Conservation (phyloP, 2,888 invertebrate genomes). For the Epinotia brunnichana region DNA sequence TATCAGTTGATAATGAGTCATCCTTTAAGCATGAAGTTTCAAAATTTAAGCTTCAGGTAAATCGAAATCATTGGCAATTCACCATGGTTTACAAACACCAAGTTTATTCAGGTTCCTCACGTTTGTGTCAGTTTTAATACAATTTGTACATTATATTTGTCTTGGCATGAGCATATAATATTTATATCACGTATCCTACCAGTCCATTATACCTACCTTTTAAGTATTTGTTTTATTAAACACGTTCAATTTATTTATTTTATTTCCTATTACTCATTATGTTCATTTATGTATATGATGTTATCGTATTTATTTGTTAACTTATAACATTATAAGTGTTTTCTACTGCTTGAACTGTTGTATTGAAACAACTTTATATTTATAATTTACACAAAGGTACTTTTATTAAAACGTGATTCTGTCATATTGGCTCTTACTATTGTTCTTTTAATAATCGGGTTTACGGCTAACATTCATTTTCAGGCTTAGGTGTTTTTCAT, state of each 20-base stretch:
- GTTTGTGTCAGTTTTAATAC: constrained; percentile 62
- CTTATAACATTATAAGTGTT: constrained; percentile 31
- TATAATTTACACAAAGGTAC: constrained; percentile 9
- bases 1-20: constrained; percentile 38
- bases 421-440: constrained; percentile 26
- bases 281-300: constrained; percentile 50
- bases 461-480: constrained; percentile 29
- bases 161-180: constrained; percentile 70
- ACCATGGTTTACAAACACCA: constrained; percentile 57
- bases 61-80: constrained; percentile 60
- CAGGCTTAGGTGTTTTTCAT: constrained; percentile 30
- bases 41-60: constrained; percentile 41
- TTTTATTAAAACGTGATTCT: not conserved
- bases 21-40: constrained; percentile 41
- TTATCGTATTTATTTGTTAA: constrained; percentile 30
- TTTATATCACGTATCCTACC: constrained; percentile 53
- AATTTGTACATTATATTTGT: constrained; percentile 55
- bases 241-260: constrained; percentile 15
- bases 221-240: constrained; percentile 48
- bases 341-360: constrained; percentile 37
- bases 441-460: constrained; percentile 1
- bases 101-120: constrained; percentile 53
- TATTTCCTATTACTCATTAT: constrained; percentile 52
- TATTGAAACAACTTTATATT: constrained; percentile 15
- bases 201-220: constrained; percentile 49